Percentiles rank a stretch among this genome's conserved stretches.
Evolutionary conservation across 2,797 vertebrate genomes (phyloP).

Genomic region (Pelobates cultripes): DNA sequence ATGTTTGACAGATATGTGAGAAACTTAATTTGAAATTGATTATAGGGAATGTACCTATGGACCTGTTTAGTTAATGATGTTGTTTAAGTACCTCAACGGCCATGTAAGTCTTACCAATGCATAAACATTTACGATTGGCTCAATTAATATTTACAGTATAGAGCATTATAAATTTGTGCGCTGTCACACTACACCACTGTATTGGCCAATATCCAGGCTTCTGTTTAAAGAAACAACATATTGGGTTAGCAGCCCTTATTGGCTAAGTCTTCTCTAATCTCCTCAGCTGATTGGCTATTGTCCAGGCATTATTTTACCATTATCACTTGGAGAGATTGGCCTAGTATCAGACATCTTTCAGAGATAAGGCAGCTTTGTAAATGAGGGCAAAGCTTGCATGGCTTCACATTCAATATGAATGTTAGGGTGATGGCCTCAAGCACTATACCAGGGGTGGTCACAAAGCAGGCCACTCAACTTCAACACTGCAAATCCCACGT

Average conservation of each 20-base stretch:
- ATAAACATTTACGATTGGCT: too few relatives aligned
- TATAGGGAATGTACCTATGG: too few relatives aligned
- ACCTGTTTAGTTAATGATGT: too few relatives aligned
- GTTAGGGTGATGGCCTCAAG: background rate
- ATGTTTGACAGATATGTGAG: too few relatives aligned
- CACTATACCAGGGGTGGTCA: background rate
- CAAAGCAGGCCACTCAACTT: background rate
- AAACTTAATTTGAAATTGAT: too few relatives aligned
- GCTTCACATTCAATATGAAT: background rate
- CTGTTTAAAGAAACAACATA: background rate
- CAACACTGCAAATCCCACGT: too few relatives aligned
- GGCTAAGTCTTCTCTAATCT: conserved; percentile 13
- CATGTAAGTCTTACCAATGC: too few relatives aligned
- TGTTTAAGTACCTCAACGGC: too few relatives aligned
- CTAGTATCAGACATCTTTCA: conserved; percentile 1
- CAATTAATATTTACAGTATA: too few relatives aligned
- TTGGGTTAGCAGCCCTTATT: background rate
- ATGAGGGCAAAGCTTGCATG: background rate
- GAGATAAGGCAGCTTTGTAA: background rate
- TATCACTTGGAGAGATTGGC: background rate
- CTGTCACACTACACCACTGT: background rate
- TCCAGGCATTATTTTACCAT: conserved; percentile 17
- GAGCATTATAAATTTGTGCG: too few relatives aligned
- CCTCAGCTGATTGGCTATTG: background rate
- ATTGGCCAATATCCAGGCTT: background rate